Conservation (phyloP, 2,113 vertebrate genomes). For the Triplophysa dalaica region DNA sequence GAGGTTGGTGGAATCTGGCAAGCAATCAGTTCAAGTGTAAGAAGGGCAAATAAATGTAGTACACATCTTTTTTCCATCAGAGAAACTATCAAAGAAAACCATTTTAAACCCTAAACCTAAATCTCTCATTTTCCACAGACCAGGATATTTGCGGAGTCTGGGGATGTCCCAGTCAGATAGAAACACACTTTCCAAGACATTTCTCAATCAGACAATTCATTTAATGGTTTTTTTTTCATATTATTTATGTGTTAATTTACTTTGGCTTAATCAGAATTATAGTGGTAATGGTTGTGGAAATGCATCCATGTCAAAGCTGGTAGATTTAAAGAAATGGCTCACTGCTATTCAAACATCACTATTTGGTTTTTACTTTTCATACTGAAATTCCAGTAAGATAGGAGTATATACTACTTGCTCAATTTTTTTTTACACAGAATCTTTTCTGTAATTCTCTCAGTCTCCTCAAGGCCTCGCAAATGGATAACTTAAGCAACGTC, state of each 20-base stretch:
- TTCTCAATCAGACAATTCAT: background rate
- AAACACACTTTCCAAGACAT: background rate
- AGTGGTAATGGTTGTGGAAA: background rate
- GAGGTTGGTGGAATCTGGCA: slow-evolving; percentile 68
- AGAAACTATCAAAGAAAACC: slow-evolving; percentile 69
- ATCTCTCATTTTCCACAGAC: slow-evolving; percentile 68
- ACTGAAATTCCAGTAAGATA: too few relatives aligned
- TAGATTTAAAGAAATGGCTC: background rate
- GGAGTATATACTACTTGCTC: too few relatives aligned
- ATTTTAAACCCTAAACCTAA: slow-evolving; percentile 64
- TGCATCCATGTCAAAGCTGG: background rate
- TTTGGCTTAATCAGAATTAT: background rate
- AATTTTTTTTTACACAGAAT: too few relatives aligned
- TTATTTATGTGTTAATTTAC: background rate
- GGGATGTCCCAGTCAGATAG: slow-evolving; percentile 69
- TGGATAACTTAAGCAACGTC: background rate
- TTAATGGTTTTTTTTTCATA: background rate
- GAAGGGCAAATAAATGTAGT: slow-evolving; percentile 54
- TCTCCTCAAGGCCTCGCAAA: background rate
- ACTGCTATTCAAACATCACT: background rate
- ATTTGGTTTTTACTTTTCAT: background rate
- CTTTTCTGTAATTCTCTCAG: background rate
- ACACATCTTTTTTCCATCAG: slow-evolving; percentile 64
- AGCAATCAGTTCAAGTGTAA: slow-evolving; percentile 35
- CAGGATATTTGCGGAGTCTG: slow-evolving; percentile 57